Percentiles rank a stretch among this genome's conserved stretches.
Evolutionary conservation across 2,113 vertebrate species (phyloP).

Genomic region (Rattus rattus): DNA sequence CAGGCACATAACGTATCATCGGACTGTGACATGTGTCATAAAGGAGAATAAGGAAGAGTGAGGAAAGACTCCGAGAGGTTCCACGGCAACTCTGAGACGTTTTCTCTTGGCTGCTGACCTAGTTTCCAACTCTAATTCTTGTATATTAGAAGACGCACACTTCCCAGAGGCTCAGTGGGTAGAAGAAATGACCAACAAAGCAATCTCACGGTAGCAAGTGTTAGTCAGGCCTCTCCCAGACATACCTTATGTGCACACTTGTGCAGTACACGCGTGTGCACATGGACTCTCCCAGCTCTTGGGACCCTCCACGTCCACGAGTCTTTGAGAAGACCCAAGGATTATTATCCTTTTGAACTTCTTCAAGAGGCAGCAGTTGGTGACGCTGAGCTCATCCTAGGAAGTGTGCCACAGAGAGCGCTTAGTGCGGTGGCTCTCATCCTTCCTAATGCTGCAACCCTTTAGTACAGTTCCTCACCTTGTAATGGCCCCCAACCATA

Average conservation of each 20-base stretch:
- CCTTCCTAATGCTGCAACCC: not conserved
- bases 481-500: not conserved
- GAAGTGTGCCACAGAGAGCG: not conserved
- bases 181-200: not conserved
- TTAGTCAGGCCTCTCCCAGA: not conserved
- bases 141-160: not conserved
- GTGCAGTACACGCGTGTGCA: not conserved
- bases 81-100: not conserved
- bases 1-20: not conserved
- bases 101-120: not conserved
- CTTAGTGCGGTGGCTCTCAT: not conserved
- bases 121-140: conserved; percentile 58
- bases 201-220: not conserved
- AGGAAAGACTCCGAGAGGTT: not conserved
- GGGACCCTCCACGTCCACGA: not conserved
- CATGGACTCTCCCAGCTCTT: not conserved
- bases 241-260: not conserved
- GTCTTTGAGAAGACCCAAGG: not conserved
- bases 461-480: not conserved
- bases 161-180: conserved; percentile 12
- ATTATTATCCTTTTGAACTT: conserved; percentile 1
- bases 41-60: conserved; percentile 47
- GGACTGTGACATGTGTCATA: not conserved
- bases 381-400: not conserved
- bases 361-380: not conserved